Base-by-base conservation (phyloP, 2,888 invertebrate genomes). In the Parnassius smintheus region DNA sequence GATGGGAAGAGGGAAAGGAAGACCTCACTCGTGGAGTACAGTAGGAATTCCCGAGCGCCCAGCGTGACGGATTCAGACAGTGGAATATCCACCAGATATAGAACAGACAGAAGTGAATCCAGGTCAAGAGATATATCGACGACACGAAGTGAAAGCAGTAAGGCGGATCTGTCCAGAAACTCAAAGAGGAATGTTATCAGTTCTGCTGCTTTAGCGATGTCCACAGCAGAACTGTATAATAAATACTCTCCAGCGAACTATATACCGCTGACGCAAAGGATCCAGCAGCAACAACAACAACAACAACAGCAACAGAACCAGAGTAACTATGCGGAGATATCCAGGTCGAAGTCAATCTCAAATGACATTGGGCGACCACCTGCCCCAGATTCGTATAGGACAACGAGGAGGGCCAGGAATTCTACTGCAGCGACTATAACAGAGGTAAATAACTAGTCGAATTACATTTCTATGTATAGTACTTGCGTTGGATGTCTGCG, bases 241-340 rank as follows among this genome's bases (percentile, higher is more conserved):
- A 96, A 95, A 82, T 96, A 96, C 78, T 96, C 96, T 49, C 95
- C 96, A 56, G 93, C 94, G 50, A 94, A 95, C 78, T 96, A 96
- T 82, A 93, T 95, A 76, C 95, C 96, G 66, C 73, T 88, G 50
- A 91, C 92, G 1, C 90, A 91, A 66, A 76, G 92, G 62, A 72
- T 91, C 0, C 86, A 88, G 56, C 81, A 85, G 56, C 82, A 81
- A 13, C 62, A 64, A 13, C 62, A 64, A 54, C 80, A 80, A 58
- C 74, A 73, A 49, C 61, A 73, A 46, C 61, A 62, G 46, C 56
- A 56, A 11, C 63, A 64, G 60, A 81, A 80, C n/a, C 83, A 85
- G 68, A 84, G 78, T 51, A 75, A 65, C 56, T 86, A 83, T 65
- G 83, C 85, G 0, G 91, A 91, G 61, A 91, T 91, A 12, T 78